Percentiles rank a stretch among this genome's conserved stretches.
Conservation (phyloP, 2,113 vertebrate species). For the Martes martes region DNA sequence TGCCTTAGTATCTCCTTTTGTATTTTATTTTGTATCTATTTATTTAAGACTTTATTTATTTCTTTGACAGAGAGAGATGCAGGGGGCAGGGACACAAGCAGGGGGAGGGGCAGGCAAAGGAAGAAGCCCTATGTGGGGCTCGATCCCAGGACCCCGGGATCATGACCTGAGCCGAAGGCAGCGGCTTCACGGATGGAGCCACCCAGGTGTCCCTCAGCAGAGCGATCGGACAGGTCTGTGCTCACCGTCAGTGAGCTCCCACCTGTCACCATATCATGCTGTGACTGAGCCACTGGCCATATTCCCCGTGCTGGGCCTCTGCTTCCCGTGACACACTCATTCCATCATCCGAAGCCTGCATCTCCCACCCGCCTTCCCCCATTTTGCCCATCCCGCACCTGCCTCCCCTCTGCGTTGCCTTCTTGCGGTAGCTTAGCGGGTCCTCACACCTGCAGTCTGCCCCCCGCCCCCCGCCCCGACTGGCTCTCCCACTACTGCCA, state of each 20-base stretch:
- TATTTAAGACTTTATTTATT: neutral
- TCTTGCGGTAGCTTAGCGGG: neutral
- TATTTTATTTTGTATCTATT: neutral
- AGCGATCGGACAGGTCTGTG: neutral
- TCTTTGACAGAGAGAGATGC: neutral
- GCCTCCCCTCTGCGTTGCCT: neutral
- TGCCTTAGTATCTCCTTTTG: neutral
- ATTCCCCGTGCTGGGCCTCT: neutral
- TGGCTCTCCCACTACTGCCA: neutral
- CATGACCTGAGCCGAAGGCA: too few species aligned
- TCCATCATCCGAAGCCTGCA: neutral
- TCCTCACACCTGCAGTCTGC: neutral
- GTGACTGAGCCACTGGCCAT: neutral
- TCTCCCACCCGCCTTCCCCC: neutral
- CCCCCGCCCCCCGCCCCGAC: neutral
- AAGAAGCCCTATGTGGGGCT: too few species aligned
- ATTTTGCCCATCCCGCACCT: neutral
- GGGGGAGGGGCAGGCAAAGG: too few species aligned
- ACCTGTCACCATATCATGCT: neutral
- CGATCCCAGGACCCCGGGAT: too few species aligned
- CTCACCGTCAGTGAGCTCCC: neutral
- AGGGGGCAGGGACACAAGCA: too few species aligned
- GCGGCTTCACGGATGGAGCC: too few species aligned
- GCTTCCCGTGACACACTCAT: accelerated
- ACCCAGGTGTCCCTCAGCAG: neutral